These are phyloP conservation scores for Drosophila falleni DNA, from an alignment of 2,888 invertebrate species.

Conservation along the genomic window DNA sequence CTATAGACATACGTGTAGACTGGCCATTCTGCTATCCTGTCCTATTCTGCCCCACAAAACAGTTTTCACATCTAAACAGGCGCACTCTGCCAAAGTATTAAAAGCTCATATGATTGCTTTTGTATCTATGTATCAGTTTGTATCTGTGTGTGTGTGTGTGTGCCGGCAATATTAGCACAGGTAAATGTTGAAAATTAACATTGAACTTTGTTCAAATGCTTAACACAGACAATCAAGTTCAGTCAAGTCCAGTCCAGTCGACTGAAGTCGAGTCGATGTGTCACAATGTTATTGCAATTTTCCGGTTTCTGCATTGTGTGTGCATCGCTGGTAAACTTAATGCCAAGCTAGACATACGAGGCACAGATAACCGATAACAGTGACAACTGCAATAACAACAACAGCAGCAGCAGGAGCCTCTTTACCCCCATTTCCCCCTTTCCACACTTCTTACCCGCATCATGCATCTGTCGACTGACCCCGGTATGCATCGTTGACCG, in stretches of 20 bases:
- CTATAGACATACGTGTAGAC: not conserved
- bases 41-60: not conserved
- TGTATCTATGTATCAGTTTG: constrained; percentile 3
- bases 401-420: constrained; percentile 26
- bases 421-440: too few relatives aligned
- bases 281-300: constrained; percentile 78
- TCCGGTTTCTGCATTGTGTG: constrained; percentile 66
- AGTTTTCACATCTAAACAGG: constrained; percentile 23
- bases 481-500: constrained; percentile 71
- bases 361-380: constrained; percentile 55
- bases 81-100: constrained; percentile 50
- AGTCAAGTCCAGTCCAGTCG: not conserved
- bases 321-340: constrained; percentile 54
- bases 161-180: constrained; percentile 75
- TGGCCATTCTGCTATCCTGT: constrained; percentile 6
- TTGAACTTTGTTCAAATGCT: constrained; percentile 74
- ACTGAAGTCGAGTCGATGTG: constrained; percentile 26
- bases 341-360: constrained; percentile 55
- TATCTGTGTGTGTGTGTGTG: not conserved
- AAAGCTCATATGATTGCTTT: constrained; percentile 48
- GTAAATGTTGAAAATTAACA: constrained; percentile 82
- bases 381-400: constrained; percentile 28
- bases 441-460: constrained; percentile 30
- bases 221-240: constrained; percentile 15
- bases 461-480: constrained; percentile 42